Conservation (phyloP, 2,113 vertebrate genomes). For the Tretioscincus oriximinensis region DNA sequence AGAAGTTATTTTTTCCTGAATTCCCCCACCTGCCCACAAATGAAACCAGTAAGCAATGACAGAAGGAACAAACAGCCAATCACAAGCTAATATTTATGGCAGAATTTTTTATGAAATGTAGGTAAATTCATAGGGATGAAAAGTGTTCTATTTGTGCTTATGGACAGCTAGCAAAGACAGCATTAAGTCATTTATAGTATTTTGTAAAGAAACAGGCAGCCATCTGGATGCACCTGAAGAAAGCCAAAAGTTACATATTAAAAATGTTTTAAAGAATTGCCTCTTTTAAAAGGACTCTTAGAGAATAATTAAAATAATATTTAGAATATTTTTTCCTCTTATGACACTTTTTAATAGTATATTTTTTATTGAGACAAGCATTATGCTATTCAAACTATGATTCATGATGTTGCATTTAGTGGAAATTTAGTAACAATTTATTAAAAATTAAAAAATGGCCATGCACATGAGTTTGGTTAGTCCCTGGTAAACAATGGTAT, state of each 20-base stretch:
- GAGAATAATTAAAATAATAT: neutral
- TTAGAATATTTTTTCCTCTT: neutral
- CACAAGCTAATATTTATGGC: too few relatives aligned
- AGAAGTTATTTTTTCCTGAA: too few relatives aligned
- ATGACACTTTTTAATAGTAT: neutral
- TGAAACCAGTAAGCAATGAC: too few relatives aligned
- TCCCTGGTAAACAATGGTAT: conserved; percentile 20
- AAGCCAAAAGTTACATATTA: neutral
- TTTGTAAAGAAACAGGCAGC: too few relatives aligned
- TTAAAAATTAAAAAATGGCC: neutral
- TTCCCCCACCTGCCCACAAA: too few relatives aligned
- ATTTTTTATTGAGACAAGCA: neutral
- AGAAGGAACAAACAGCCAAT: too few relatives aligned
- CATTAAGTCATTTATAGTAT: too few relatives aligned
- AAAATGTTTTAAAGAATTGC: neutral
- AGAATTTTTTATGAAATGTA: too few relatives aligned
- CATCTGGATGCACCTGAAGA: too few relatives aligned
- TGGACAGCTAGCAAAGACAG: too few relatives aligned
- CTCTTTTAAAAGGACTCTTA: neutral
- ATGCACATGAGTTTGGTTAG: conserved; percentile 17
- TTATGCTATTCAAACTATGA: neutral
- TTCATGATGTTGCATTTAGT: neutral
- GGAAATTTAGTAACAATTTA: neutral
- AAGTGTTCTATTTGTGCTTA: too few relatives aligned
- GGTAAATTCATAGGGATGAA: too few relatives aligned